Percentiles rank a stretch among this genome's conserved stretches.
These are phyloP conservation scores for Clarias batrachus DNA, from an alignment of 2,113 vertebrate species.

Conservation along the genomic window DNA sequence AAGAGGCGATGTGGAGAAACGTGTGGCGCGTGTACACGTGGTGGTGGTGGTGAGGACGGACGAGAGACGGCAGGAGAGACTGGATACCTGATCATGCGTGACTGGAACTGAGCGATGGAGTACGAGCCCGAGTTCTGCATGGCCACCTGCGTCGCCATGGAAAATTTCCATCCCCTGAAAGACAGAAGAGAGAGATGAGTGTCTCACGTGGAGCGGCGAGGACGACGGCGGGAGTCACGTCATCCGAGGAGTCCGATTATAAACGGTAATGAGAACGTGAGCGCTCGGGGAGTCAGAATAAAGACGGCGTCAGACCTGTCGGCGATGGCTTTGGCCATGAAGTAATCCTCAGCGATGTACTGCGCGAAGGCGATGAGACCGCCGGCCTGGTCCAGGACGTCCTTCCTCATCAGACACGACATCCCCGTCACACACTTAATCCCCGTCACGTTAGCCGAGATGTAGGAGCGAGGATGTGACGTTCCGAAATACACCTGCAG, in stretches of 20 bases:
- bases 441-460: conserved; percentile 94
- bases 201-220: background rate
- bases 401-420: conserved; percentile 98
- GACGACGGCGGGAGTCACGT: background rate
- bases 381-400: conserved; percentile 92
- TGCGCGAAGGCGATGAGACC: conserved; percentile 94
- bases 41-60: background rate
- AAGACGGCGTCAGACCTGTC: conserved; percentile 76
- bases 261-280: background rate
- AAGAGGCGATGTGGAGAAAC: background rate
- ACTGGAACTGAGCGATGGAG: conserved; percentile 98
- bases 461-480: conserved; percentile 95
- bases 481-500: conserved; percentile 96
- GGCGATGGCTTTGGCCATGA: conserved; percentile 98
- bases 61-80: background rate
- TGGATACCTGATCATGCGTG: conserved; percentile 94
- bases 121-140: conserved; percentile 98
- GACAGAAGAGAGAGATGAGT: background rate
- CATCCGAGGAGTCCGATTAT: background rate
- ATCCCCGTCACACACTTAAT: conserved; percentile 98
- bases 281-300: too few species aligned
- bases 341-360: conserved; percentile 98
- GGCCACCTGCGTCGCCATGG: conserved; percentile 97
- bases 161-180: conserved; percentile 95
- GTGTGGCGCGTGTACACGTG: background rate